These are phyloP conservation scores for Lasaia peninsularis DNA, from an alignment of 1,140 invertebrate genomes.

Conservation along the genomic window DNA sequence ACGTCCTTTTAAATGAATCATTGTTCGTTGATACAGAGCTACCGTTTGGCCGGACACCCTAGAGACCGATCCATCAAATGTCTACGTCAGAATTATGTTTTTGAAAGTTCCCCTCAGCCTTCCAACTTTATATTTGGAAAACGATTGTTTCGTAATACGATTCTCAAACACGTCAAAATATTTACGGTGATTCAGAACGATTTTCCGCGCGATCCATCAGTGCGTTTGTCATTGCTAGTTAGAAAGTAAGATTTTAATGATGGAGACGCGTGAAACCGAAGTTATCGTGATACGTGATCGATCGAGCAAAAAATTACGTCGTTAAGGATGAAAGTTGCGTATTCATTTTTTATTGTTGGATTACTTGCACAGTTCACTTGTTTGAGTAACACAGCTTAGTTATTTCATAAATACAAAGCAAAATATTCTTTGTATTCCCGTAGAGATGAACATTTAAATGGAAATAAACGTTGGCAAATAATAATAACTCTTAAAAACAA, in stretches of 20 bases:
- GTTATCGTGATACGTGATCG: slow-evolving; percentile 23
- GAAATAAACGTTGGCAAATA: too few relatives aligned
- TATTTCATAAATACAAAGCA: not conserved
- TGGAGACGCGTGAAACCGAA: slow-evolving; percentile 56
- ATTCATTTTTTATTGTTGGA: not conserved
- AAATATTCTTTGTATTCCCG: not conserved
- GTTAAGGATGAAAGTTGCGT: slow-evolving; percentile 13
- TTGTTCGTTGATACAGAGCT: slow-evolving; percentile 32
- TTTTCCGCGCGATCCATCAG: slow-evolving; percentile 69
- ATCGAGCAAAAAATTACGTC: slow-evolving; percentile 15
- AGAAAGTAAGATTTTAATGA: slow-evolving; percentile 56
- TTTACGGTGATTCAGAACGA: slow-evolving; percentile 59
- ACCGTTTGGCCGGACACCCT: slow-evolving; percentile 40
- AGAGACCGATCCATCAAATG: slow-evolving; percentile 65
- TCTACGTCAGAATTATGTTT: slow-evolving; percentile 40
- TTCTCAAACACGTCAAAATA: slow-evolving; percentile 64
- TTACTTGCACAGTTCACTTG: too few relatives aligned
- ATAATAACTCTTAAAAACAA: too few relatives aligned
- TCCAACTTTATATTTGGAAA: slow-evolving; percentile 42
- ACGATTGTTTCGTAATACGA: slow-evolving; percentile 68
- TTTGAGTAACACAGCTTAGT: too few relatives aligned
- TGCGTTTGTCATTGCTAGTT: slow-evolving; percentile 36
- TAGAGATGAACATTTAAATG: too few relatives aligned
- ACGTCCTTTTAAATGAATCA: slow-evolving; percentile 17
- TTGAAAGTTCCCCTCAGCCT: slow-evolving; percentile 40